These are phyloP conservation scores for Vanacampus margaritifer DNA, from an alignment of 2,113 vertebrate genomes.

Conservation along the genomic window DNA sequence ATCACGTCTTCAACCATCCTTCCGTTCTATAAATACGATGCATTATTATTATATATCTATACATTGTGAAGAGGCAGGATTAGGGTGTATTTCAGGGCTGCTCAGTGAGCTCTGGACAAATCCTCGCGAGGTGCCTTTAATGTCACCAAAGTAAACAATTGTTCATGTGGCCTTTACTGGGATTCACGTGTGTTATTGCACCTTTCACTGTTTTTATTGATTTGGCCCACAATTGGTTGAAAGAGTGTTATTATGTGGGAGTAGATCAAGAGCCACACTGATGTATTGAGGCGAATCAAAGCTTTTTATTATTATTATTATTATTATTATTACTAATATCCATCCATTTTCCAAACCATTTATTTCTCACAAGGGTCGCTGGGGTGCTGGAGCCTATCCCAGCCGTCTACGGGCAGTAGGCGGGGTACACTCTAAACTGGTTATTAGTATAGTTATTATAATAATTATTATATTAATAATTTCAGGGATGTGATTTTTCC, in stretches of 20 bases:
- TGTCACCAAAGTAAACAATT: conserved; percentile 29
- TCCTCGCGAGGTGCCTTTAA: conserved; percentile 11
- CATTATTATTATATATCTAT: too few relatives aligned
- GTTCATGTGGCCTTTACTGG: conserved; percentile 23
- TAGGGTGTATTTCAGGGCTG: conserved; percentile 16
- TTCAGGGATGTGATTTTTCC: too few relatives aligned
- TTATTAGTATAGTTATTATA: too few relatives aligned
- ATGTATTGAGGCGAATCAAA: background rate
- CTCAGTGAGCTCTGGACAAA: conserved; percentile 4
- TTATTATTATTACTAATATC: too few relatives aligned
- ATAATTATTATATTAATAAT: too few relatives aligned
- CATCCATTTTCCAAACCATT: too few relatives aligned
- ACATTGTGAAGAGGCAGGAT: conserved; percentile 12
- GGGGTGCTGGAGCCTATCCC: too few relatives aligned
- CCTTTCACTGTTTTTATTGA: background rate
- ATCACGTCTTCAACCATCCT: background rate
- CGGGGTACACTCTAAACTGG: too few relatives aligned
- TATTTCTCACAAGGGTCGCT: too few relatives aligned
- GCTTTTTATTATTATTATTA: too few relatives aligned
- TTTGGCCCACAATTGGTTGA: background rate
- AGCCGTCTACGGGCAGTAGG: too few relatives aligned
- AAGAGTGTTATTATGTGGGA: background rate
- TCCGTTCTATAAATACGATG: conserved; percentile 15
- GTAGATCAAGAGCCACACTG: background rate
- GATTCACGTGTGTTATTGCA: background rate